Conservation (phyloP, 2,113 vertebrate genomes). For the Lontra canadensis region DNA sequence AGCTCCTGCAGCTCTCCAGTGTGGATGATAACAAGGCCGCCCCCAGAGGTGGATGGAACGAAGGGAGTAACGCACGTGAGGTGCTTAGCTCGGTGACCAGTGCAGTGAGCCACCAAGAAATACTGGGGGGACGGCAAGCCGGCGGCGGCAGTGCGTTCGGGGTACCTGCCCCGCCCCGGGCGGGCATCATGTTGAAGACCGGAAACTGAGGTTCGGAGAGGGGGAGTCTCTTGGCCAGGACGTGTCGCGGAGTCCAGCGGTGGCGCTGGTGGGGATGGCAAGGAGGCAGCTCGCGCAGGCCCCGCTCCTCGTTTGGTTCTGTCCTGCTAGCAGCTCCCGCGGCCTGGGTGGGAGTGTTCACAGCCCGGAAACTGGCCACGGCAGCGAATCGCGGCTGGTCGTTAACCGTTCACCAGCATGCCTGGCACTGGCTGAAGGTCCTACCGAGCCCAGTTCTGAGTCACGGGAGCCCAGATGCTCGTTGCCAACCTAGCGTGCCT, state of each 20-base stretch:
- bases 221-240: neutral
- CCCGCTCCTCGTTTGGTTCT: neutral
- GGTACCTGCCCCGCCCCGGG: neutral
- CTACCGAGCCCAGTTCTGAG: neutral
- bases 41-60: neutral
- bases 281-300: fast-evolving
- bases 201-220: neutral
- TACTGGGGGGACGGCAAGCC: fast-evolving
- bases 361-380: neutral
- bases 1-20: neutral
- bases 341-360: no score
- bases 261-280: neutral
- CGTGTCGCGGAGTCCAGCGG: fast-evolving
- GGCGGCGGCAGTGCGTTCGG: fast-evolving
- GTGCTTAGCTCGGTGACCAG: neutral
- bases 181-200: neutral
- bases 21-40: neutral
- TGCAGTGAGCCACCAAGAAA: fast-evolving
- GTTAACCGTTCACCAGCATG: neutral
- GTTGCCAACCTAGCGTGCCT: neutral
- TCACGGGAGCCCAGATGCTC: neutral
- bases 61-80: fast-evolving
- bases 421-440: neutral
- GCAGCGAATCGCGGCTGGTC: neutral
- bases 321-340: neutral